Percentiles rank a stretch among this genome's conserved stretches.
These are phyloP conservation scores for Meles meles DNA, from an alignment of 2,113 vertebrate species.

Conservation along the genomic window DNA sequence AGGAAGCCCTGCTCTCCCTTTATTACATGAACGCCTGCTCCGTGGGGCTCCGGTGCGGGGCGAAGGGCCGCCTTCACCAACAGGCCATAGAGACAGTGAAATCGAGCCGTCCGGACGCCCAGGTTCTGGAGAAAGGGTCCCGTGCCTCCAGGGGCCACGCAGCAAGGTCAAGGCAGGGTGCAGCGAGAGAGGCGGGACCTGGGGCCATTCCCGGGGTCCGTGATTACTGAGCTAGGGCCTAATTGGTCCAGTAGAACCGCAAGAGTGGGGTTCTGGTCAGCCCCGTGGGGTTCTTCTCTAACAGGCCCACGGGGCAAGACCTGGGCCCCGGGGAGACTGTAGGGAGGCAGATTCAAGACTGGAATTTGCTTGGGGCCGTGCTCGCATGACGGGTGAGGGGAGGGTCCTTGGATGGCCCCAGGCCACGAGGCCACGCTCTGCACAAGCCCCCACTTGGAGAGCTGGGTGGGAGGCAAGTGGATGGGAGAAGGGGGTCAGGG, in stretches of 20 bases:
- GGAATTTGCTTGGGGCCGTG: not conserved
- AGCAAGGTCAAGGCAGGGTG: not conserved
- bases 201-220: fast-evolving
- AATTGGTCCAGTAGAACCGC: not conserved
- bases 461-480: not conserved
- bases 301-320: not conserved
- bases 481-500: not conserved
- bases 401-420: not conserved
- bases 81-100: fast-evolving
- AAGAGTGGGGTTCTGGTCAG: not conserved
- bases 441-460: not conserved
- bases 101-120: fast-evolving
- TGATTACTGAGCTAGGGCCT: not conserved
- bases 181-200: too few relatives aligned
- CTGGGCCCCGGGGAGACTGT: not conserved
- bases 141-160: fast-evolving
- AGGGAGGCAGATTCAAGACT: not conserved
- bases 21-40: fast-evolving
- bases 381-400: fast-evolving
- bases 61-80: fast-evolving
- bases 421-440: not conserved
- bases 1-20: not conserved
- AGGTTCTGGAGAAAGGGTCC: not conserved
- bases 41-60: fast-evolving
- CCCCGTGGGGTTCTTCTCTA: not conserved